Percentiles rank a stretch among this genome's conserved stretches.
Evolutionary conservation across 2,113 vertebrate genomes (phyloP).

Genomic region (Apeltes quadracus): DNA sequence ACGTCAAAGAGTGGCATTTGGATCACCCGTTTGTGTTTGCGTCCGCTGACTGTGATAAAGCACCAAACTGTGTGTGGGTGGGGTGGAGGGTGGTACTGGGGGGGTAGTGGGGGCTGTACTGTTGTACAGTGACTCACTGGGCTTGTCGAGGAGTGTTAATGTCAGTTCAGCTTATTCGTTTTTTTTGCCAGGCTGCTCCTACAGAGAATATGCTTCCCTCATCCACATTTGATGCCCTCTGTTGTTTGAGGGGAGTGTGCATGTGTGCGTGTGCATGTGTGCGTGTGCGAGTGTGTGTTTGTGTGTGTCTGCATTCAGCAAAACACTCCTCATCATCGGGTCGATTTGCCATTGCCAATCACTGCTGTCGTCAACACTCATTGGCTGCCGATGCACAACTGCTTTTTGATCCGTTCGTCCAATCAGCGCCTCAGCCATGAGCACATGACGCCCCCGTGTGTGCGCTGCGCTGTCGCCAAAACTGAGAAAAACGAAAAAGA

Average conservation of each 20-base stretch:
- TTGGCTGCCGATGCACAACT: conserved; percentile 34
- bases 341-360: conserved; percentile 26
- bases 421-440: conserved; percentile 22
- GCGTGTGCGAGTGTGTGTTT: conserved; percentile 13
- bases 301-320: conserved; percentile 3
- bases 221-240: conserved; percentile 11
- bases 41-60: conserved; percentile 12
- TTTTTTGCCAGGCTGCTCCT: conserved; percentile 10
- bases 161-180: conserved; percentile 55
- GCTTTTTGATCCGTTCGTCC: conserved; percentile 31
- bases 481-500: conserved; percentile 55
- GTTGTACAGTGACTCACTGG: conserved; percentile 46
- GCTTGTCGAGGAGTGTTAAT: conserved; percentile 56
- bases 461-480: conserved; percentile 62
- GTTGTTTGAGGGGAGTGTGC: background rate
- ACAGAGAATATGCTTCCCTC: conserved; percentile 39
- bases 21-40: conserved; percentile 28
- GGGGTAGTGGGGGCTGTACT: background rate
- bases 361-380: conserved; percentile 30
- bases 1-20: conserved; percentile 54
- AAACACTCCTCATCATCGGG: conserved; percentile 20
- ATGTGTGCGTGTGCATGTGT: background rate
- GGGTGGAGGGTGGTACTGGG: background rate
- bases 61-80: conserved; percentile 1
- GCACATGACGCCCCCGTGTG: conserved; percentile 26